Percentiles rank a stretch among this genome's conserved stretches.
These are phyloP conservation scores for Gobio gobio DNA, from an alignment of 2,113 vertebrate genomes.

Conservation along the genomic window DNA sequence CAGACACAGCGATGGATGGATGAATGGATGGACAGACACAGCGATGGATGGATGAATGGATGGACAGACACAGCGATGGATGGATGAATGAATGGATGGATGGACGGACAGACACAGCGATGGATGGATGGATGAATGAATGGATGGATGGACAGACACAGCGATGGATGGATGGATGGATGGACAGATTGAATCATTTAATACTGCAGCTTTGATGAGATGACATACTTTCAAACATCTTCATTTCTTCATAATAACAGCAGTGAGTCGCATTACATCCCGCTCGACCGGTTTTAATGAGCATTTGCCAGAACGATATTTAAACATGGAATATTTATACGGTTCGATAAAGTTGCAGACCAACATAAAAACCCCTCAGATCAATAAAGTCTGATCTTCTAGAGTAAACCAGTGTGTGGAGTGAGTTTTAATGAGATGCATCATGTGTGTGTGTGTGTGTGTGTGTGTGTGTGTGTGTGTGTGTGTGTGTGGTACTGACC, in stretches of 20 bases:
- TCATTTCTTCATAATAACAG: neutral
- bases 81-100: too few species aligned
- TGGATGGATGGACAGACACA: too few species aligned
- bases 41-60: too few species aligned
- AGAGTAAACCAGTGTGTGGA: too few species aligned
- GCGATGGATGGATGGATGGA: too few species aligned
- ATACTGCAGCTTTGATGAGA: neutral
- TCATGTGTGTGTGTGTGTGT: neutral
- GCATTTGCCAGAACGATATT: neutral
- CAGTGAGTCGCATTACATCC: neutral
- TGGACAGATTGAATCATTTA: too few species aligned
- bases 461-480: neutral
- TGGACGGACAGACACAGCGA: too few species aligned
- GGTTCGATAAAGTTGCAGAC: neutral
- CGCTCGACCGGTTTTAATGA: neutral
- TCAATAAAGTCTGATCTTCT: conserved; percentile 8
- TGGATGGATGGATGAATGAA: too few species aligned
- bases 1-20: too few species aligned
- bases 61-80: too few species aligned
- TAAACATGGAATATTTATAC: neutral
- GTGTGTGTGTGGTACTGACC: conserved; percentile 70
- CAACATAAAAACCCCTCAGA: neutral
- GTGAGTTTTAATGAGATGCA: too few species aligned
- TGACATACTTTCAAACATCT: neutral
- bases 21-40: too few species aligned